Evolutionary conservation across 2,888 invertebrate species (phyloP), one percentile per base, ranked within the genome.

Genomic region (Nymphalis urticae): DNA sequence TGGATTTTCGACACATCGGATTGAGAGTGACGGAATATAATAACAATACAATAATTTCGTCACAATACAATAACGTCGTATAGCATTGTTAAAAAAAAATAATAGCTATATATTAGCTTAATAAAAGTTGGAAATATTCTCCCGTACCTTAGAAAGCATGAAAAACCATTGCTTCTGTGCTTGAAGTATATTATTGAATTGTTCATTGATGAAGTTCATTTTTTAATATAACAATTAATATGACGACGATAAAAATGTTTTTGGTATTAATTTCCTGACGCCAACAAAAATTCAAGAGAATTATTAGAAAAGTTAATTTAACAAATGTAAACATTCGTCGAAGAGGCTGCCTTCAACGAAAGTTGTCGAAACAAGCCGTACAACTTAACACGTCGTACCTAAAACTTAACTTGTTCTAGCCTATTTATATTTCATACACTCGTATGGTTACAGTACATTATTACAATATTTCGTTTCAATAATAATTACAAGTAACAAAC

Each of bases 351-450:
- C n/a, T 58, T 32, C 13, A 9, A n/a, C 56, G 32, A 17, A 58
- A 58, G 36, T 58, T 58, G 56, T 50, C 8, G 56, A n/a, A 58
- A 58, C 56, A 58, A 58, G 36, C 56, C 56, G 16, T 21, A 56
- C 17, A 36, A 56, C 56, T 56, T 56, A 21, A 36, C 56, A 32
- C 56, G 2, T 56, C 56, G 36, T 17, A 17, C 9, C n/a, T 8
- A 32, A 56, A 6, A 36, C 56, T 56, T 56, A n/a, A n/a, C 9
- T 56, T n/a, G 56, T 54, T 16, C n/a, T 36, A 8, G 32, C 6
- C 16, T 36, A 56, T 56, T 32, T 32, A 56, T 36, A 54, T 13
- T 27, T 13, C 9, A 54, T 54, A 6, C 9, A 17, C n/a, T 6
- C 27, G 6, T 48, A 17, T 10, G 7, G 8, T 21, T 21, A 21